Evolutionary conservation across 2,113 vertebrate species (phyloP), one percentile per base, ranked within the genome.

Genomic region (Coracopsis vasa): DNA sequence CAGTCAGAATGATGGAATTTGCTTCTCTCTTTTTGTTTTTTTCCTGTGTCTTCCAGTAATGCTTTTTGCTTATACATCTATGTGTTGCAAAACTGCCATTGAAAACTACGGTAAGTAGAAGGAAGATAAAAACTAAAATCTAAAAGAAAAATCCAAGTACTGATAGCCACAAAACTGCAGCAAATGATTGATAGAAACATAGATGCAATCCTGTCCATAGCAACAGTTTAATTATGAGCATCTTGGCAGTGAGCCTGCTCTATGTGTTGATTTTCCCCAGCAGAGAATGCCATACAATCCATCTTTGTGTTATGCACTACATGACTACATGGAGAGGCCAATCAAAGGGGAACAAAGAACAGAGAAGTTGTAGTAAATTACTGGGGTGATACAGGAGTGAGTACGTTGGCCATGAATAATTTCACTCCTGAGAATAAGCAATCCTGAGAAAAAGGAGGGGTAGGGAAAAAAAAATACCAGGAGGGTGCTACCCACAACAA

Each of bases 271-370:
- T 97, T 98, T 98, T 98, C 98, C 98, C 97, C 97, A 98, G 97
- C 97, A 96, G 98, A 98, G 97, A 98, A 98, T 97, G 97, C 97
- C 97, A 97, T 95, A 92, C 97, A 98, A 98, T 99, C 98, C 97
- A 98, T 98, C 98, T 98, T 97, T 97, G 97, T 97, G 96, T 97
- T 97, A 98, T 92, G 90, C 88, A 62, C 97, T 97, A 97, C 97
- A 98, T 97, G 98, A 91, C 92, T 92, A 72, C 90, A 91, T 48
- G 64, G 98, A 96, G 97, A 98, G 97, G 97, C 97, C 98, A 98
- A 98, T 98, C 98, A 98, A 98, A 97, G 97, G 97, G 77, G 86
- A 96, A 95, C 56, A 85, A 87, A 93, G 88, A 96, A 91, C 66
- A 86, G 41, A 92, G 88, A 93, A 92, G 92, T 92, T 92, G 96